Conservation (phyloP, 2,888 invertebrate genomes). For the Agrotis ipsilon region DNA sequence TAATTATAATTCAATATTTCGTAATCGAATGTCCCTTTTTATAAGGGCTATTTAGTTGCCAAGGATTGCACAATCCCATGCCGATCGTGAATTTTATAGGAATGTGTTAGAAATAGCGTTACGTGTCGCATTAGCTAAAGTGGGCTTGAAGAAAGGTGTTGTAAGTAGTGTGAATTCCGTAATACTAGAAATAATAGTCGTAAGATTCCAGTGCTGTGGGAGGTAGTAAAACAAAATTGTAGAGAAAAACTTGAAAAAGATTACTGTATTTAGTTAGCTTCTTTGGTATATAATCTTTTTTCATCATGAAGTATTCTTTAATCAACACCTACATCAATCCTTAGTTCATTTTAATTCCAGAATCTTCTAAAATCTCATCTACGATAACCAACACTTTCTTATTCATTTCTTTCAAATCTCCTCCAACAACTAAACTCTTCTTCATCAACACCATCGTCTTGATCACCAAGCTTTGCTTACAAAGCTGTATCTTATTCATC, state of each 20-base stretch:
- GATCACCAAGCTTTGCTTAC: conserved; percentile 78
- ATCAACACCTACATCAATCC: neutral
- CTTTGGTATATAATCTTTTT: too few species aligned
- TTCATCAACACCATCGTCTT: conserved; percentile 79
- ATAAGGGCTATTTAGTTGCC: conserved; percentile 36
- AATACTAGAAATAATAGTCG: neutral
- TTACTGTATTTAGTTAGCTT: too few species aligned
- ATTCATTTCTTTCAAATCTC: conserved; percentile 72
- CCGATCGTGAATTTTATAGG: conserved; percentile 4
- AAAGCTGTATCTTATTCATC: conserved; percentile 71
- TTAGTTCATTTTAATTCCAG: conserved; percentile 59
- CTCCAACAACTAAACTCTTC: conserved; percentile 72
- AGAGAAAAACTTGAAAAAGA: neutral
- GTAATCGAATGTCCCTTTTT: conserved; percentile 46
- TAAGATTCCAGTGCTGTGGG: neutral
- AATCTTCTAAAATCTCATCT: conserved; percentile 77
- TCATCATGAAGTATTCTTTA: neutral
- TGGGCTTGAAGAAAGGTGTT: conserved; percentile 22
- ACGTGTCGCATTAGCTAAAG: conserved; percentile 21
- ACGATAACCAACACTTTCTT: conserved; percentile 73
- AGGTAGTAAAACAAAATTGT: neutral
- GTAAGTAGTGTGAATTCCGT: conserved; percentile 19
- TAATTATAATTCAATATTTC: conserved; percentile 43
- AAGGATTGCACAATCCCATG: conserved; percentile 35
- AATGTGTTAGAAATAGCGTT: conserved; percentile 22